Evolutionary conservation across 2,797 vertebrate genomes (phyloP).

Genomic region (Sphenodon punctatus): DNA sequence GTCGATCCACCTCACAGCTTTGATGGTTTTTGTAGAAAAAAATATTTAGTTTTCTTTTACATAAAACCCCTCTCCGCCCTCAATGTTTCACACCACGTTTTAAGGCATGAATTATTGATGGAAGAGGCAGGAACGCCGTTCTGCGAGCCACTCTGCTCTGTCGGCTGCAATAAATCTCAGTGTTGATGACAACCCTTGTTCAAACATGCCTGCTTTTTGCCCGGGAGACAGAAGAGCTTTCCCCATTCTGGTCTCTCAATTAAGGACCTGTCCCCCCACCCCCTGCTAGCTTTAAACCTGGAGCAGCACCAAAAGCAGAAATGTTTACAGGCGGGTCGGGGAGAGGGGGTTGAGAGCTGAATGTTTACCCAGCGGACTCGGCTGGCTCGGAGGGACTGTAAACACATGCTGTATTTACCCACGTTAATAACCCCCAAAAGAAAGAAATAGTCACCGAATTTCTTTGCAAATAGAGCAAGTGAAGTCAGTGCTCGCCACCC

Average conservation of each 20-base stretch:
- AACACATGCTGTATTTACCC: neutral
- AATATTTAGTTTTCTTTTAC: conserved; percentile 34
- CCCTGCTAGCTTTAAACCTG: conserved; percentile 26
- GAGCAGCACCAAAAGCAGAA: conserved; percentile 18
- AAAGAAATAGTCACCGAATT: neutral
- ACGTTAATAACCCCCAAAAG: neutral
- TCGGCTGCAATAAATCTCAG: conserved; percentile 17
- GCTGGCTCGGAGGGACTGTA: neutral
- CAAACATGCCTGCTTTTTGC: neutral
- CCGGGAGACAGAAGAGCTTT: neutral
- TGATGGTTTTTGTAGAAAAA: too few relatives aligned
- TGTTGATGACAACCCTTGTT: conserved; percentile 11
- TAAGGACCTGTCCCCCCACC: conserved; percentile 16
- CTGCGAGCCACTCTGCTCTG: conserved; percentile 14
- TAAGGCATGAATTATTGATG: conserved; percentile 47
- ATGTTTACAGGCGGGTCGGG: neutral
- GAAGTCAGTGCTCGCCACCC: too few relatives aligned
- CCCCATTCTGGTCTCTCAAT: neutral
- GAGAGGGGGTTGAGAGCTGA: neutral
- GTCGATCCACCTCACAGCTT: too few relatives aligned
- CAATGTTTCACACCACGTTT: conserved; percentile 54
- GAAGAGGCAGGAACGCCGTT: conserved; percentile 15
- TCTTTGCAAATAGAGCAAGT: neutral
- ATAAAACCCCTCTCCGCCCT: neutral
- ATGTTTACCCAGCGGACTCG: neutral